phyloP scores from a whole-genome alignment of 2,888 invertebrate species.

The Eupithecia pulchellata region DNA sequence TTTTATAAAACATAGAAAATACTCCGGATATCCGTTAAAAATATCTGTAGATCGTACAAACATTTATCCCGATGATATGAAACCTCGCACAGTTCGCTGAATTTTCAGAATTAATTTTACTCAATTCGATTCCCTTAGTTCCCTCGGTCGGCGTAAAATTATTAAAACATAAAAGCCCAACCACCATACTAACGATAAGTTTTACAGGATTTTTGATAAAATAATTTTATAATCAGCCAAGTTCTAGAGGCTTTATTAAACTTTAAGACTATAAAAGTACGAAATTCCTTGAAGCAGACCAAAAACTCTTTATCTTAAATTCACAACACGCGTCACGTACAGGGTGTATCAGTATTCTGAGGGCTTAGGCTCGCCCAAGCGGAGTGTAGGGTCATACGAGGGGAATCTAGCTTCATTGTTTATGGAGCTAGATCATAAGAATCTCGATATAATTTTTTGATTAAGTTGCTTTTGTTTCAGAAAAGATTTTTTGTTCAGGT shows the following conservation, averaged over 20 bases:
- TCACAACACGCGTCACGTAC: conserved; percentile 26
- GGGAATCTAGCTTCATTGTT: conserved; percentile 27
- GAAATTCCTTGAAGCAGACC: conserved; percentile 13
- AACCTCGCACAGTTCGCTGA: not conserved
- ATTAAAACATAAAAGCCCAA: no score
- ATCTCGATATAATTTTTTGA: not conserved
- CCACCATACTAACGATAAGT: no score
- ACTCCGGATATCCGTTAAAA: no score
- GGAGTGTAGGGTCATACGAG: conserved; percentile 18
- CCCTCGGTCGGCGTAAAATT: not conserved
- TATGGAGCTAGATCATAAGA: conserved; percentile 10
- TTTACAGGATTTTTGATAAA: not conserved
- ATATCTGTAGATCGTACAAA: no score
- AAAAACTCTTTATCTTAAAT: conserved; percentile 21
- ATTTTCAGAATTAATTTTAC: not conserved
- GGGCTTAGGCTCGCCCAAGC: conserved; percentile 18
- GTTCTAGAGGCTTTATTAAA: not conserved
- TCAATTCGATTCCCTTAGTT: not conserved
- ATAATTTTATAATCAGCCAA: not conserved
- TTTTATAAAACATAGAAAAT: no score
- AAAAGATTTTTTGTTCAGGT: not conserved
- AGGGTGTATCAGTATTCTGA: conserved; percentile 30
- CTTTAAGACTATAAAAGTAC: not conserved
- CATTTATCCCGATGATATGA: no score
- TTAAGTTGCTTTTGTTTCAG: not conserved